A percentile compares a stretch with the other conserved stretches of the same genome.
These are phyloP conservation scores for Drosophila kurseongensis DNA, from an alignment of 1,140 invertebrate species.

Conservation along the genomic window DNA sequence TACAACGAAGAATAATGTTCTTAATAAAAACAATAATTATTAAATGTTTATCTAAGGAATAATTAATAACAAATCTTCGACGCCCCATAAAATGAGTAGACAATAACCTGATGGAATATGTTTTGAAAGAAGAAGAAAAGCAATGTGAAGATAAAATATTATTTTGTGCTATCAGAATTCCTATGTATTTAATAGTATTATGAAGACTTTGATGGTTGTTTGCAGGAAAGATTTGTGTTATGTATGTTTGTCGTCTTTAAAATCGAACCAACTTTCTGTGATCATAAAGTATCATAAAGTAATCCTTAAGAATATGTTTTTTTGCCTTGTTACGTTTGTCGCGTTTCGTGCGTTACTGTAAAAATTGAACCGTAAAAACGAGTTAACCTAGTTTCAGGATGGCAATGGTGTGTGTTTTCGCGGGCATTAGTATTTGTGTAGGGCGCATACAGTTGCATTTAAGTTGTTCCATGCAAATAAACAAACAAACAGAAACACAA, in stretches of 20 bases:
- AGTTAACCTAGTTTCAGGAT: constrained; percentile 63
- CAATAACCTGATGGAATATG: neutral
- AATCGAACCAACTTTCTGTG: no score
- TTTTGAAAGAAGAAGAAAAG: no score
- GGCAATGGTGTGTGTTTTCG: constrained; percentile 10
- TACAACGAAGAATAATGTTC: neutral
- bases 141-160: neutral
- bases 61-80: neutral
- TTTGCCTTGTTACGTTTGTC: constrained; percentile 1
- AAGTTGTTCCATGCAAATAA: constrained; percentile 36
- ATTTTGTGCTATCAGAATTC: no score
- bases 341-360: constrained; percentile 34
- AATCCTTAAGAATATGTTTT: neutral
- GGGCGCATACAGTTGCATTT: constrained; percentile 25
- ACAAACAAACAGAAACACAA: constrained; percentile 39
- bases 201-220: no score
- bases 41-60: neutral
- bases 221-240: no score
- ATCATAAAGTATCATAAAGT: neutral
- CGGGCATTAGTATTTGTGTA: constrained; percentile 20
- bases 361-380: constrained; percentile 50
- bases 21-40: neutral
- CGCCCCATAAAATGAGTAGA: neutral
- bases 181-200: no score
- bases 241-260: no score